A percentile compares a stretch with the other conserved stretches of the same genome.
Conservation (phyloP, 1,140 invertebrate genomes). For the Lordiphosa clarofinis region DNA sequence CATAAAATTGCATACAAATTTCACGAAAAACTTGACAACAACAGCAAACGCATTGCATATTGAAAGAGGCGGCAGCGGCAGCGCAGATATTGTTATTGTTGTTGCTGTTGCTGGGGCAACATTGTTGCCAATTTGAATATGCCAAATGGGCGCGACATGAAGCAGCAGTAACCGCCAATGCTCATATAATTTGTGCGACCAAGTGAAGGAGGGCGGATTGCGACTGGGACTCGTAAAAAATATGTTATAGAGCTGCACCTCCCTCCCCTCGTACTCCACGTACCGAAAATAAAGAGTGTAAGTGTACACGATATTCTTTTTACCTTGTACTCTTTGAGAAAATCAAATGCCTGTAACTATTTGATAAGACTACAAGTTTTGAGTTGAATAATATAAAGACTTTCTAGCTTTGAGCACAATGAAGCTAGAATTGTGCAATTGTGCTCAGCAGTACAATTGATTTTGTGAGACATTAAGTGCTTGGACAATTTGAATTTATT, state of each 20-base stretch:
- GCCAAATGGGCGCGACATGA: constrained; percentile 32
- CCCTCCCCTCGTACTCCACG: too few relatives aligned
- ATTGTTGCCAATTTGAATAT: constrained; percentile 49
- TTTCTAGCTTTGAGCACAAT: too few relatives aligned
- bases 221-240: background rate
- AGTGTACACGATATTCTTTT: too few relatives aligned
- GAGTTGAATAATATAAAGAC: too few relatives aligned
- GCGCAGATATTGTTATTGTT: constrained; percentile 35
- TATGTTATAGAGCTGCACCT: background rate
- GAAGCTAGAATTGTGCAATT: too few relatives aligned
- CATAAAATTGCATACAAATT: constrained; percentile 62
- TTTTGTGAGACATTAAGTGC: too few relatives aligned
- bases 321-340: too few relatives aligned
- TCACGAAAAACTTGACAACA: constrained; percentile 42
- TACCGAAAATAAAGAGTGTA: too few relatives aligned
- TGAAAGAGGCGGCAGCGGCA: constrained; percentile 20
- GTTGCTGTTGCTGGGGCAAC: constrained; percentile 26
- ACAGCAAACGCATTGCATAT: constrained; percentile 45
- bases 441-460: too few relatives aligned
- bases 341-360: too few relatives aligned
- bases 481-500: too few relatives aligned
- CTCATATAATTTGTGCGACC: constrained; percentile 47
- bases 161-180: background rate
- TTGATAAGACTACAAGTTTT: too few relatives aligned
- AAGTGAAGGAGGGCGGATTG: constrained; percentile 18